These are phyloP conservation scores for Ceratina calcarata DNA, from an alignment of 1,140 invertebrate genomes.

Conservation along the genomic window DNA sequence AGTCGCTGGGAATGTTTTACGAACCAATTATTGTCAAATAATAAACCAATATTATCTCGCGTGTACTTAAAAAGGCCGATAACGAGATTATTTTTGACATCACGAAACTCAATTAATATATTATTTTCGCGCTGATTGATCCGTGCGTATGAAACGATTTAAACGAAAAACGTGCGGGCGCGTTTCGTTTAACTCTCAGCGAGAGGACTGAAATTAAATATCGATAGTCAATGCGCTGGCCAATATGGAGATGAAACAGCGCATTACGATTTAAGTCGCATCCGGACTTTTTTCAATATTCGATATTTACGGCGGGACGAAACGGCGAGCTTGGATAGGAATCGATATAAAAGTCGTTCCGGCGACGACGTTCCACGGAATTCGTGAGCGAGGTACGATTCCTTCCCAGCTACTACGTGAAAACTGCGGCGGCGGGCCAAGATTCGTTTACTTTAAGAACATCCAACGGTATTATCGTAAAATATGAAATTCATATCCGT, in stretches of 20 bases:
- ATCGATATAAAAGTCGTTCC: conserved; percentile 40
- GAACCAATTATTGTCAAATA: too few relatives aligned
- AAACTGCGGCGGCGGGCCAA: conserved; percentile 35
- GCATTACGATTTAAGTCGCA: conserved; percentile 11
- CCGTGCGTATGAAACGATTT: neutral
- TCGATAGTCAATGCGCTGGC: neutral
- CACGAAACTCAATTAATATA: too few relatives aligned
- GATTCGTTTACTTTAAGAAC: conserved; percentile 62
- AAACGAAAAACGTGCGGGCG: too few relatives aligned
- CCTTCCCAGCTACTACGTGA: conserved; percentile 38
- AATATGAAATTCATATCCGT: conserved; percentile 69
- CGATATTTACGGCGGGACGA: conserved; percentile 28
- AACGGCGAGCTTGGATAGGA: neutral
- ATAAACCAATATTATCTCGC: too few relatives aligned
- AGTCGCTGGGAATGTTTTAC: too few relatives aligned
- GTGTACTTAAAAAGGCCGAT: too few relatives aligned
- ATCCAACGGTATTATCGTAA: conserved; percentile 64
- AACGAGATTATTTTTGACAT: too few relatives aligned
- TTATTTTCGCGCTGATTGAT: too few relatives aligned
- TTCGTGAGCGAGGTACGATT: conserved; percentile 42
- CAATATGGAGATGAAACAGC: neutral
- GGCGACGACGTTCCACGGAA: conserved; percentile 15
- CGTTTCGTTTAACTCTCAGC: neutral
- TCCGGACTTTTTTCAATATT: conserved; percentile 10
- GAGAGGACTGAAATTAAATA: neutral